phyloP scores from a whole-genome alignment of 2,113 vertebrate genomes.

The Phalacrocorax brasilianus region DNA sequence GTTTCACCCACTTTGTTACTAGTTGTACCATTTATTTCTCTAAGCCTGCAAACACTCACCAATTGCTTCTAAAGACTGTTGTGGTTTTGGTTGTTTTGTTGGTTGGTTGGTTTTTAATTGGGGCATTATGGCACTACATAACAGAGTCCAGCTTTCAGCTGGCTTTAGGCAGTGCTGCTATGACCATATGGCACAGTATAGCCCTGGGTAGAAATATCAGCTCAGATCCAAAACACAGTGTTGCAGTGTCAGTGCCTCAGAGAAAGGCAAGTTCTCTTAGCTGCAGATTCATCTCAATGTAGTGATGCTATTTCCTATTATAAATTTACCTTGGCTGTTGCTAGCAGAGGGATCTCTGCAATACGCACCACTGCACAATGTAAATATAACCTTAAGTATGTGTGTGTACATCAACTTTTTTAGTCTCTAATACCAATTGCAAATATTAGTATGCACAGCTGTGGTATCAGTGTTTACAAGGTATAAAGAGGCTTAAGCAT shows the following conservation, averaged over 20 bases:
- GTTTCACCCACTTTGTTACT: background rate
- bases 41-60: background rate
- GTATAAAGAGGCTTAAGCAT: constrained; percentile 25
- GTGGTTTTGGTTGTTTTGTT: background rate
- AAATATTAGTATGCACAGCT: background rate
- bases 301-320: background rate
- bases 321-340: background rate
- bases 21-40: background rate
- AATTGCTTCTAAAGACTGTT: background rate
- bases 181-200: background rate
- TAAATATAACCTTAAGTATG: background rate
- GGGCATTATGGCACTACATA: background rate
- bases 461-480: constrained; percentile 27
- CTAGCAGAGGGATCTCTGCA: constrained; percentile 10
- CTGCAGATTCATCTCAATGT: background rate
- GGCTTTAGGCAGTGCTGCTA: background rate
- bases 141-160: background rate
- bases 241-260: background rate
- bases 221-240: background rate
- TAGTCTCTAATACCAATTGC: background rate
- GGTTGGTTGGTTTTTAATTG: background rate
- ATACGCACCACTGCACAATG: background rate
- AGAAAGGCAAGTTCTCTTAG: background rate
- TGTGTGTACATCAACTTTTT: background rate
- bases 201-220: background rate